These are phyloP conservation scores for Peucedramus taeniatus DNA, from an alignment of 2,113 vertebrate species.

Conservation along the genomic window DNA sequence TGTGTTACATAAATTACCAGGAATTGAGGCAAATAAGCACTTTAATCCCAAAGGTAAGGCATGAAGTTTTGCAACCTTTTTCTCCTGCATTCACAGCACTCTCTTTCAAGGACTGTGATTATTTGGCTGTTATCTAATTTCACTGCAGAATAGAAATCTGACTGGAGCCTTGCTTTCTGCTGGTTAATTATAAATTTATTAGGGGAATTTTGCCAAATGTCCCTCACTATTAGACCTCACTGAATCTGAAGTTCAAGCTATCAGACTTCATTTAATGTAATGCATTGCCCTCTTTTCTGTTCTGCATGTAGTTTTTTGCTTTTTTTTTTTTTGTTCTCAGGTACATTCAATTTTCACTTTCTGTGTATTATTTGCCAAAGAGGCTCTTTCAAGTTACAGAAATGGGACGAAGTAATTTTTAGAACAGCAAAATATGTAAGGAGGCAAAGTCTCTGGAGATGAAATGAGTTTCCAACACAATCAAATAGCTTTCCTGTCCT, in stretches of 20 bases:
- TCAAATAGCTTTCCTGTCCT: neutral
- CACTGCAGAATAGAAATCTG: neutral
- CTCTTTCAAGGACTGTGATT: neutral
- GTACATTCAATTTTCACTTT: neutral
- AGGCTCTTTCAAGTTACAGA: conserved; percentile 28
- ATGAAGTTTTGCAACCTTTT: neutral
- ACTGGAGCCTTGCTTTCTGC: conserved; percentile 3
- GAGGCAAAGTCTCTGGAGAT: neutral
- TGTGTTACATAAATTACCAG: neutral
- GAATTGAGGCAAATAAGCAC: neutral
- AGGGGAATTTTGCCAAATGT: neutral
- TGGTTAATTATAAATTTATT: conserved; percentile 38
- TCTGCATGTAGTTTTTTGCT: neutral
- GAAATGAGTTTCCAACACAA: neutral
- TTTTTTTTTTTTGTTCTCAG: neutral
- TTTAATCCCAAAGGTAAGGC: neutral
- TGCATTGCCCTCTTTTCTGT: neutral
- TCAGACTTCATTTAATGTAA: neutral
- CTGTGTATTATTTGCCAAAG: neutral
- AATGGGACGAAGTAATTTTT: conserved; percentile 36
- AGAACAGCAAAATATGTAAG: conserved; percentile 34
- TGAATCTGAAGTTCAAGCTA: neutral
- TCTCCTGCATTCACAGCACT: neutral
- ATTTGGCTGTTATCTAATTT: conserved; percentile 15
- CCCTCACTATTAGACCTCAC: neutral